Conservation (phyloP, 64 coral and sea anemone species). For the Montipora efflorescens region DNA sequence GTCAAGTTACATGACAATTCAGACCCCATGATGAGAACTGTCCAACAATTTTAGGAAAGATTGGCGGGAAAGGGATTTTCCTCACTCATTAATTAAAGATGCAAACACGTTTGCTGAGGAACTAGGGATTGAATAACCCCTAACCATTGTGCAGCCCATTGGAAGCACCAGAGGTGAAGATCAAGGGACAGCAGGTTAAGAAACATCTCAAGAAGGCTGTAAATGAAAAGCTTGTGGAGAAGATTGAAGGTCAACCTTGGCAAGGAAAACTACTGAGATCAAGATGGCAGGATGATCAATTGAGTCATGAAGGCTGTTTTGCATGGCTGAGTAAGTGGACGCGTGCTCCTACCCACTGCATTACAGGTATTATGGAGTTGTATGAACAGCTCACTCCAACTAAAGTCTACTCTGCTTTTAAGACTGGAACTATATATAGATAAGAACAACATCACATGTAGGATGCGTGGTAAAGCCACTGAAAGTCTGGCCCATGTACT, state of each 20-base stretch:
- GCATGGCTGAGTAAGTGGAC: not conserved
- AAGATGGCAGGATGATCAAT: not conserved
- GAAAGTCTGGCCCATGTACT: not conserved
- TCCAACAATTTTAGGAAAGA: too few relatives aligned
- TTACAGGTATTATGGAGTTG: not conserved
- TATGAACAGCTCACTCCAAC: not conserved
- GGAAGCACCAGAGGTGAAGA: too few relatives aligned
- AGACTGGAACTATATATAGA: too few relatives aligned
- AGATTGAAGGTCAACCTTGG: not conserved
- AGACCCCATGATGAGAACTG: too few relatives aligned
- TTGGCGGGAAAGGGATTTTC: not conserved
- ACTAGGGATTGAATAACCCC: not conserved
- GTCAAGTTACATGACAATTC: not conserved
- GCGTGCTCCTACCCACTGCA: not conserved
- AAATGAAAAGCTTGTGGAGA: not conserved
- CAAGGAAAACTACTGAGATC: not conserved
- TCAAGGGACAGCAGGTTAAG: not conserved
- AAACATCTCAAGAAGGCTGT: not conserved
- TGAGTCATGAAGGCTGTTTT: not conserved
- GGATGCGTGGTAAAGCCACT: not conserved
- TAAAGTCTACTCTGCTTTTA: not conserved
- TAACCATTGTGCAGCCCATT: too few relatives aligned
- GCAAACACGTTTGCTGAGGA: not conserved
- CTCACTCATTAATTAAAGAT: not conserved
- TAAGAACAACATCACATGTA: too few relatives aligned